These are phyloP conservation scores for Isurus oxyrinchus DNA, from an alignment of 2,113 vertebrate genomes.

Conservation along the genomic window DNA sequence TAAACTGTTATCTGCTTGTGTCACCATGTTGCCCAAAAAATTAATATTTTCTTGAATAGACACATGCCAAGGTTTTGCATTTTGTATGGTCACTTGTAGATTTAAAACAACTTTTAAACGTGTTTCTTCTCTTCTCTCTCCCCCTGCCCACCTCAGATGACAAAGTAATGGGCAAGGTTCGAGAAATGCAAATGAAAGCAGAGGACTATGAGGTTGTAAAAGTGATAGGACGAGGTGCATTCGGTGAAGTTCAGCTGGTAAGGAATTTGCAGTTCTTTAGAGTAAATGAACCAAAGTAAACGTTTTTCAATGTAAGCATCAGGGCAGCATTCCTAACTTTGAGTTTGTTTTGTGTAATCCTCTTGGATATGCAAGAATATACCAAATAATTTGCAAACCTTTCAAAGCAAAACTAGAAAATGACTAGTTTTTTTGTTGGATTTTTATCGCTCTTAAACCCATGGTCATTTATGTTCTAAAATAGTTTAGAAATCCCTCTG, in stretches of 20 bases:
- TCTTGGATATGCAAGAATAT: background rate
- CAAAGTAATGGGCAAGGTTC: slow-evolving; percentile 75
- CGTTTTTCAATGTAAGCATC: background rate
- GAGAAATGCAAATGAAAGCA: slow-evolving; percentile 91
- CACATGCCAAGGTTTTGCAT: background rate
- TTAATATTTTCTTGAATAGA: background rate
- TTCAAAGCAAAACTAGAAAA: too few relatives aligned
- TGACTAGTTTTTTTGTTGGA: background rate
- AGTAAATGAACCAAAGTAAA: background rate
- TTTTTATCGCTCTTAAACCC: background rate
- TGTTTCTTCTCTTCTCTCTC: background rate
- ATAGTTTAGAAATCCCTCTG: background rate
- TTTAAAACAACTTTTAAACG: background rate
- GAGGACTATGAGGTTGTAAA: slow-evolving; percentile 97
- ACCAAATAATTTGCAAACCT: background rate
- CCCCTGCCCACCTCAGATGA: too few relatives aligned
- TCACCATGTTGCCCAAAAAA: background rate
- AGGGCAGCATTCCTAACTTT: background rate
- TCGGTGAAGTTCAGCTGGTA: slow-evolving; percentile 97
- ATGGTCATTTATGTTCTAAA: background rate
- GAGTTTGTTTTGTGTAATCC: background rate
- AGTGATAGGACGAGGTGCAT: slow-evolving; percentile 94
- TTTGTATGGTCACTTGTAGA: background rate
- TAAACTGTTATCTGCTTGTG: background rate
- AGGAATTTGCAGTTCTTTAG: slow-evolving; percentile 46